Percentiles rank a stretch among this genome's conserved stretches.
Conservation (phyloP, 2,113 vertebrate species). For the Haliaeetus leucogaster region DNA sequence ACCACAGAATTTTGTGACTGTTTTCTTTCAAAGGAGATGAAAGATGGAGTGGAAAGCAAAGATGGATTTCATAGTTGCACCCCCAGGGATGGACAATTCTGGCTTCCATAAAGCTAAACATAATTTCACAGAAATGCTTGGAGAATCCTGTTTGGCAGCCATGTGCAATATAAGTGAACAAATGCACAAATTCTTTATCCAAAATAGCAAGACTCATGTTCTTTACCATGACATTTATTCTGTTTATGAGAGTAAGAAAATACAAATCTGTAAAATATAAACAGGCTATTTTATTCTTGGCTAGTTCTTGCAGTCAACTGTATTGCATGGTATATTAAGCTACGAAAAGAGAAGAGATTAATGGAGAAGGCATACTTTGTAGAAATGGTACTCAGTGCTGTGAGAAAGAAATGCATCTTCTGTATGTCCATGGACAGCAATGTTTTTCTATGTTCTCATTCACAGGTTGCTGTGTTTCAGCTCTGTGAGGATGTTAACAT, state of each 20-base stretch:
- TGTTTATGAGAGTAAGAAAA: background rate
- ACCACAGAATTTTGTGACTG: background rate
- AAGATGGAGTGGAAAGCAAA: background rate
- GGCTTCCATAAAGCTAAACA: background rate
- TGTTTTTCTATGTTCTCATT: background rate
- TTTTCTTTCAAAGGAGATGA: conserved; percentile 1
- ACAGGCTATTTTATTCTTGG: background rate
- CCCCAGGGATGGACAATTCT: background rate
- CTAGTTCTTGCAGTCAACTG: background rate
- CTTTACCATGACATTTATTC: background rate
- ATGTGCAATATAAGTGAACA: background rate
- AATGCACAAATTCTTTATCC: background rate
- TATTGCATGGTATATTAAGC: background rate
- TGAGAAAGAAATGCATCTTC: background rate
- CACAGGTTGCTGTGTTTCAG: background rate
- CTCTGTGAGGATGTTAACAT: background rate
- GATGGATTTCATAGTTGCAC: background rate
- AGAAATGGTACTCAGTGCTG: background rate
- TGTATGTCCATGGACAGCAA: background rate
- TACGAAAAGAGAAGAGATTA: background rate
- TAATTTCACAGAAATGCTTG: background rate
- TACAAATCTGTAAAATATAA: background rate
- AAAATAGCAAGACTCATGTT: background rate
- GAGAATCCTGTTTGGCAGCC: conserved; percentile 13
- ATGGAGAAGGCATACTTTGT: background rate